Evolutionary conservation across 2,888 invertebrate species (phyloP).

Genomic region (Drosophila ochracea): DNA sequence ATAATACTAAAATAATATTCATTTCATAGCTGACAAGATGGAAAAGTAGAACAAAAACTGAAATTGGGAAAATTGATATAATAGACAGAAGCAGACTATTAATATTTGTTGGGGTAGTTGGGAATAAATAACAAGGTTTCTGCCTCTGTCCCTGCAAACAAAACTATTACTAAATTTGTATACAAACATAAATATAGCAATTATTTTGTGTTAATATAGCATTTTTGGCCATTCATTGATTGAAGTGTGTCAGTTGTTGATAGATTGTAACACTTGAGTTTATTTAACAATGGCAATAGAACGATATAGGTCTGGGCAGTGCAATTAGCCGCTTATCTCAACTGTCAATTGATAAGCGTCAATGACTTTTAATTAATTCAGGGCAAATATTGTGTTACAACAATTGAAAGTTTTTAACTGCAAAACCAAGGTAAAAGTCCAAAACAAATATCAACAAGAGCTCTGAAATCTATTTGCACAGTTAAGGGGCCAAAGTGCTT

Average conservation of each 20-base stretch:
- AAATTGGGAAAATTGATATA: neutral
- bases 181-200: neutral
- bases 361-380: slow-evolving; percentile 77
- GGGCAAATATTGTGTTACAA: slow-evolving; percentile 66
- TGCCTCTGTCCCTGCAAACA: neutral
- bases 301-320: neutral
- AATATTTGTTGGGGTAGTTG: neutral
- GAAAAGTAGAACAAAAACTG: neutral
- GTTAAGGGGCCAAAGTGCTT: slow-evolving; percentile 58
- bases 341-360: slow-evolving; percentile 63
- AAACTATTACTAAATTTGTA: neutral
- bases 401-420: slow-evolving; percentile 59
- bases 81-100: neutral
- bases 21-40: neutral
- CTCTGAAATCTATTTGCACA: slow-evolving; percentile 73
- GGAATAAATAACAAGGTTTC: neutral
- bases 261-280: slow-evolving; percentile 2
- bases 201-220: neutral
- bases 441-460: slow-evolving; percentile 57
- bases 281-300: neutral
- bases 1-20: neutral
- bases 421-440: slow-evolving; percentile 42
- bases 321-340: slow-evolving; percentile 33
- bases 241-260: neutral
- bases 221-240: neutral